Evolutionary conservation across 2,888 invertebrate species (phyloP), one percentile per base, ranked within the genome.

Genomic region (Scrobipalpa atriplicella): DNA sequence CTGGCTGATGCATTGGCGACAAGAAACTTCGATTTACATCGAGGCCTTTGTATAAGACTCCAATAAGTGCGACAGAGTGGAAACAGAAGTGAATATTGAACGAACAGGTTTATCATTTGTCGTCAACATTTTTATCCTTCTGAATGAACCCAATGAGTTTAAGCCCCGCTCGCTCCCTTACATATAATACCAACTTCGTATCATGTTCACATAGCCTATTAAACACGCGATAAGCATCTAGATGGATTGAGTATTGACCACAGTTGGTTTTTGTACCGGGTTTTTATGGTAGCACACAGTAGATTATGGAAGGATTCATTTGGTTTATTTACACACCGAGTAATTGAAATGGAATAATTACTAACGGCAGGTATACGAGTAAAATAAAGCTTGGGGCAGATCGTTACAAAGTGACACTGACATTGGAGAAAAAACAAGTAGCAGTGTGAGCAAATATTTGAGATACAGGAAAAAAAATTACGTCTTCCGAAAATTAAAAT

Each of bases 181-280:
- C 75, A 72, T 72, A 70, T 69, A 73, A 75, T 77, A 75, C 72
- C 77, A 72, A 72, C 73, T 74, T 78, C 77, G 82, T 84, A 82
- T 84, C 84, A 81, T 84, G 86, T 86, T 88, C 87, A 86, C 82
- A 86, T 83, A 88, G 80, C 76, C 84, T 83, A 85, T 87, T 87
- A 85, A 84, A 81, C 87, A 82, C 80, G 73, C 72, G 77, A 81
- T 80, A 78, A 78, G 75, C 80, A 82, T 78, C 77, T 75, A 73
- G 72, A 77, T 74, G 74, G 72, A 82, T 76, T 75, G 78, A 73
- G 77, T 76, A 78, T 75, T 80, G 76, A 87, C 85, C 85, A 76
- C 85, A 56, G 39, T 60, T 60, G 41, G 63, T 68, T 68, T 68
- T 68, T 68, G 60, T 66, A 62, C 18, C 52, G 39, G 39, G 39